Base-by-base conservation (phyloP, 2,888 invertebrate species). In the Agriopis leucophaearia region DNA sequence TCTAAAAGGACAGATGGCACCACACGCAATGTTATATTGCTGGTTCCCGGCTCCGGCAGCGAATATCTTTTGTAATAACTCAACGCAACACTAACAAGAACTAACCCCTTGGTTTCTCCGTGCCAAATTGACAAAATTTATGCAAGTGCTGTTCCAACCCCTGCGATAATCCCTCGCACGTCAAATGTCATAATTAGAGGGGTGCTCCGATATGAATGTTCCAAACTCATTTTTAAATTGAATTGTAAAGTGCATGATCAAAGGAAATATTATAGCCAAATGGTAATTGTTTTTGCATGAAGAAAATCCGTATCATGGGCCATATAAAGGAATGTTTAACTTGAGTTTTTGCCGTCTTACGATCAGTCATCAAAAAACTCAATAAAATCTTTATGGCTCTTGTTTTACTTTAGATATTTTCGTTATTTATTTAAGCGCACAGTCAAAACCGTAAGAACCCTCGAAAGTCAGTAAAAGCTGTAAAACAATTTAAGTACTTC, bases 51-150 rank as follows among this genome's bases (percentile, higher is more conserved):
- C 64, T 38, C 57, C 45, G 73, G 55, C 71, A 70, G 61, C 73
- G 64, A 76, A 77, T 78, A 76, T 77, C 74, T 81, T 78, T 56
- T 64, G 69, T 74, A 76, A 76, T 77, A 75, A 77, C 71, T 74
- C 71, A 71, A 65, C 71, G 59, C 59, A 68, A 72, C 71, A 69
- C 66, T 66, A 64, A 66, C 66, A 70, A 66, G 64, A 63, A 64
- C 64, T 71, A 67, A 74, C 74, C 75, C 75, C 67, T 74, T 72
- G 70, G 74, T 52, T 72, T 70, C 81, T 84, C 83, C 88, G 87
- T 89, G 87, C 88, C 90, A 88, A 91, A 92, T 92, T 91, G 89
- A 85, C 89, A 85, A 90, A 92, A 92, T 92, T 92, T 92, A 92
- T 92, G 91, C 92, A 89, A 90, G 86, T 86, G 84, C 86, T 75